Evolutionary conservation across 2,113 vertebrate species (phyloP).

Genomic region (Xenus cinereus): DNA sequence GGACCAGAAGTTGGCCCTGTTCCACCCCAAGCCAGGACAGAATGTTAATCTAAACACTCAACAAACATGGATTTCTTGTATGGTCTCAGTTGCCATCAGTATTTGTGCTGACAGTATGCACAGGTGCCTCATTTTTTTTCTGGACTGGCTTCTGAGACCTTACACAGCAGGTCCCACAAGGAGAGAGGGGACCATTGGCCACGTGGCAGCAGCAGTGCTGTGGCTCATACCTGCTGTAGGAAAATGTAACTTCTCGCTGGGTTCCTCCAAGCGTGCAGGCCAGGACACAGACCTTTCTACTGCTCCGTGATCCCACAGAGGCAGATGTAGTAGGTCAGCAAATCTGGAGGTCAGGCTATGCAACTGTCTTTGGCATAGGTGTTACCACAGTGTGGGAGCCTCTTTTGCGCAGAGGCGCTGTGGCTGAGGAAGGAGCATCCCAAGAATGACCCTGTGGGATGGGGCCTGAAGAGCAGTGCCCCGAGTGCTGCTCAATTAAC

Average conservation of each 20-base stretch:
- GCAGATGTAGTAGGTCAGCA: not conserved
- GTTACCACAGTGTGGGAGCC: not conserved
- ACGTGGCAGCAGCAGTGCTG: not conserved
- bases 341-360: not conserved
- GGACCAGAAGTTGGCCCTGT: no score
- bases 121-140: rapidly evolving
- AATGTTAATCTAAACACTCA: not conserved
- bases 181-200: not conserved
- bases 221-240: not conserved
- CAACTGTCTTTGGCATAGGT: not conserved
- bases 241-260: not conserved
- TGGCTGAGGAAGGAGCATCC: not conserved
- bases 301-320: not conserved
- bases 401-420: rapidly evolving
- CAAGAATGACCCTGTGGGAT: not conserved
- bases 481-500: no score
- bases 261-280: rapidly evolving
- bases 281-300: not conserved
- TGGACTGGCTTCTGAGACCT: not conserved
- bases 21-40: no score
- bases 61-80: not conserved
- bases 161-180: not conserved
- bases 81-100: not conserved
- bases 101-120: not conserved
- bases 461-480: no score